A percentile compares a stretch with the other conserved stretches of the same genome.
Evolutionary conservation across 2,113 vertebrate species (phyloP).

Genomic region (Urocolius indicus): DNA sequence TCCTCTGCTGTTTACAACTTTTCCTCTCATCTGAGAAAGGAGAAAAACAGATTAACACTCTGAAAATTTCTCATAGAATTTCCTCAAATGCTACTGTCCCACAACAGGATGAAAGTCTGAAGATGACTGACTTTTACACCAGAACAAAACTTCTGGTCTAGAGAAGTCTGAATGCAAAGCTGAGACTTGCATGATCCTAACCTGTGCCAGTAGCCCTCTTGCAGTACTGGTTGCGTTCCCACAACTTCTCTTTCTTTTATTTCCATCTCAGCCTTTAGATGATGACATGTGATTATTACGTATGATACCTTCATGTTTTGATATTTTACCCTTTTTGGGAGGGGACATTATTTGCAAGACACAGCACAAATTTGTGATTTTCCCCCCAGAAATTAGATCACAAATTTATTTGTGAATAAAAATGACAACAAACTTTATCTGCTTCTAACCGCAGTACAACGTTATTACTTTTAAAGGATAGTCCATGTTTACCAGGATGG

Average conservation of each 20-base stretch:
- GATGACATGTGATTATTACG: neutral
- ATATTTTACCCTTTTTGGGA: neutral
- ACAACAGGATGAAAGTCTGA: neutral
- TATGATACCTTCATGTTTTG: neutral
- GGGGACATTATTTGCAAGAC: neutral
- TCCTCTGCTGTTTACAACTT: neutral
- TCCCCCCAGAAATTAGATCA: neutral
- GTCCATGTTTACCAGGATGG: neutral
- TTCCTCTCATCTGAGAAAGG: neutral
- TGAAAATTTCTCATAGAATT: neutral
- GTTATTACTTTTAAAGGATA: neutral
- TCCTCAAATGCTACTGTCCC: neutral
- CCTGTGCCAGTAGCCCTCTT: neutral
- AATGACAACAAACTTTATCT: neutral
- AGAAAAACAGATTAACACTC: neutral
- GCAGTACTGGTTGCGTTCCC: neutral
- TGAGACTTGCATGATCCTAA: neutral
- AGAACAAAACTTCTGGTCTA: neutral
- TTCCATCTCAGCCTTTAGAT: neutral
- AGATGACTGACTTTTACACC: neutral
- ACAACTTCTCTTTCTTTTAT: neutral
- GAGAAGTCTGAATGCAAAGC: neutral
- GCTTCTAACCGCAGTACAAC: neutral
- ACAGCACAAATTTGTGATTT: neutral
- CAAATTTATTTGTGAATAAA: neutral